phyloP scores from a whole-genome alignment of 2,113 vertebrate species.

The Ictalurus furcatus region DNA sequence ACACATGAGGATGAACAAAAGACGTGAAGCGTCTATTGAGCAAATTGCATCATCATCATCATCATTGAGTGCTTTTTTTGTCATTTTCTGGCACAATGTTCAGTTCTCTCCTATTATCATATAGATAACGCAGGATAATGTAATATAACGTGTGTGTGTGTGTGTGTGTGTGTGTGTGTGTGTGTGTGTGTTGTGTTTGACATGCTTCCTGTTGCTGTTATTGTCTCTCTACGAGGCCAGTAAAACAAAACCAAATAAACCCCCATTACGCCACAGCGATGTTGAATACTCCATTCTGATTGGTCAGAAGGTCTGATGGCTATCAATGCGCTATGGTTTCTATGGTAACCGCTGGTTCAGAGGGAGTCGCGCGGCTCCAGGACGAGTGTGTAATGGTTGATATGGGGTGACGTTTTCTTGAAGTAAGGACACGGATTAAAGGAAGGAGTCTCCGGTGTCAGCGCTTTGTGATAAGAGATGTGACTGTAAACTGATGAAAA shows the following conservation, averaged over 20 bases:
- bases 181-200: constrained; percentile 44
- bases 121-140: constrained; percentile 72
- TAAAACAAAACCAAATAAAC: constrained; percentile 6
- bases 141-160: constrained; percentile 42
- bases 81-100: constrained; percentile 66
- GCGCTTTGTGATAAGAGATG: neutral
- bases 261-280: neutral
- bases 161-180: constrained; percentile 33
- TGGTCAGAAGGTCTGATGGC: neutral
- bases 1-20: constrained; percentile 7
- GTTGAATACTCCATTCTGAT: neutral
- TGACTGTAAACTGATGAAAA: neutral
- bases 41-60: constrained; percentile 15
- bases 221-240: constrained; percentile 23
- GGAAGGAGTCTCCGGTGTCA: neutral
- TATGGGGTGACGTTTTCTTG: neutral
- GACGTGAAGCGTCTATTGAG: constrained; percentile 49
- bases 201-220: constrained; percentile 46
- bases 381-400: neutral
- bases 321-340: neutral
- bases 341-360: neutral
- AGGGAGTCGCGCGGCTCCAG: neutral
- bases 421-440: too few species aligned
- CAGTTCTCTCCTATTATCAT: constrained; percentile 70
- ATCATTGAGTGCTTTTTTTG: constrained; percentile 53